Base-by-base conservation (phyloP, 2,113 vertebrate species). In the Aramus guarauna region DNA sequence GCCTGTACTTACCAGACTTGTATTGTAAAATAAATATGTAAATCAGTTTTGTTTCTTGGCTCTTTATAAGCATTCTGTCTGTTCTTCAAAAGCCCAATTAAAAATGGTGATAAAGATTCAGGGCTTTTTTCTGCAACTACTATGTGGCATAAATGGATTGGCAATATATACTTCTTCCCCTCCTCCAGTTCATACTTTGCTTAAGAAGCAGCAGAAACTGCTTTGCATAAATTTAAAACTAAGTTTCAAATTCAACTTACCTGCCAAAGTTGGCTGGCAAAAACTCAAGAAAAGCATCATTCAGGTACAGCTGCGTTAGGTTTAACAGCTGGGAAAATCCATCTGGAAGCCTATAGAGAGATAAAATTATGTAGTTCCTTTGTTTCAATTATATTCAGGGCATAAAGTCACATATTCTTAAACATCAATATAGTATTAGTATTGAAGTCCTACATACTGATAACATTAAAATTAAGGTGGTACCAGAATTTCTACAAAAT, bases 241-340 rank as follows among this genome's bases (percentile, higher is more conserved):
- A 64, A n/a, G 11, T 94, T 82, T 83, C 73, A 88, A 78, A 59
- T 62, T n/a, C 63, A 81, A 97, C 98, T 97, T 97, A 99, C 99
- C 99, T 99, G 97, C 99, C 99, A 95, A 99, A 99, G 96, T 99
- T 99, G 92, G 99, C 99, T 87, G 99, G 99, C 89, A 99, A 97
- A 93, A 99, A 99, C 97, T 99, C 99, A 94, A 99, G 98, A 97
- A 99, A 99, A 97, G 99, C 99, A 98, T 99, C 99, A 74, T 99
- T 99, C 98, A 99, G 98, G 97, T 99, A 99, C 92, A 99, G 98
- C 98, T 99, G 99, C 3, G 99, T 99, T 98, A 99, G 97, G 96
- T 99, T 99, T 97, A 99, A 98, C 59, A 99, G 98, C 94, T 99
- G 99, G 37, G 99, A 99, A 98, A 99, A 99, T 95, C 99, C 99